phyloP scores from a whole-genome alignment of 1,140 invertebrate species.

The Oryzaephilus surinamensis region DNA sequence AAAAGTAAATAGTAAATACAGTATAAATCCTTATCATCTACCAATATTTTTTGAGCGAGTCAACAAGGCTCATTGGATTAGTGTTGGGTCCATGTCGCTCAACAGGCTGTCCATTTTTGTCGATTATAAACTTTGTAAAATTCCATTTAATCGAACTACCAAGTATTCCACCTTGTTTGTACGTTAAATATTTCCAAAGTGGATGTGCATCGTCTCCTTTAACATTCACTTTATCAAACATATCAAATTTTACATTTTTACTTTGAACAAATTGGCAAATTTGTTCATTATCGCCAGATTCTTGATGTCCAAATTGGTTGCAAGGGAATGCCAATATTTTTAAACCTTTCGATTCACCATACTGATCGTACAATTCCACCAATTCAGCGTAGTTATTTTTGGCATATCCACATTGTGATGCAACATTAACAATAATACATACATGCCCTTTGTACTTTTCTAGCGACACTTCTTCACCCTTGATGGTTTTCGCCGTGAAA shows the following conservation, averaged over 20 bases:
- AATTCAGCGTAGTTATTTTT: slow-evolving; percentile 67
- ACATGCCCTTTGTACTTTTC: slow-evolving; percentile 61
- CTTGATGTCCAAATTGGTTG: slow-evolving; percentile 79
- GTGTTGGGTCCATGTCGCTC: slow-evolving; percentile 65
- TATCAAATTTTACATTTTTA: slow-evolving; percentile 65
- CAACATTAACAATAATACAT: no score
- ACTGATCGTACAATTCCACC: slow-evolving; percentile 60
- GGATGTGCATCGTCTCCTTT: slow-evolving; percentile 78
- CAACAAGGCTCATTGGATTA: slow-evolving; percentile 55
- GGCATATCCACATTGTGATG: slow-evolving; percentile 75
- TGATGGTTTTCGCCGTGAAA: slow-evolving; percentile 61
- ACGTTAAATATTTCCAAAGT: slow-evolving; percentile 76
- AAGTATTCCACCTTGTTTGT: slow-evolving; percentile 58
- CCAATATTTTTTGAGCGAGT: slow-evolving; percentile 55
- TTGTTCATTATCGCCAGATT: slow-evolving; percentile 59
- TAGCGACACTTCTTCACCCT: slow-evolving; percentile 58
- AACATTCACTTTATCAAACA: slow-evolving; percentile 72
- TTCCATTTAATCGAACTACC: slow-evolving; percentile 90
- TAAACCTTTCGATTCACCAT: slow-evolving; percentile 52
- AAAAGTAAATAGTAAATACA: no score
- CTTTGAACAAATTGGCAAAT: slow-evolving; percentile 61
- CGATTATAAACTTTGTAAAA: no score
- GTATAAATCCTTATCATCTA: no score
- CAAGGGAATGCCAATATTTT: slow-evolving; percentile 74
- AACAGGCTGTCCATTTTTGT: slow-evolving; percentile 74